Percentiles rank a stretch among this genome's conserved stretches.
Evolutionary conservation across 2,888 invertebrate genomes (phyloP).

Genomic region (Eutolmus rufibarbis): DNA sequence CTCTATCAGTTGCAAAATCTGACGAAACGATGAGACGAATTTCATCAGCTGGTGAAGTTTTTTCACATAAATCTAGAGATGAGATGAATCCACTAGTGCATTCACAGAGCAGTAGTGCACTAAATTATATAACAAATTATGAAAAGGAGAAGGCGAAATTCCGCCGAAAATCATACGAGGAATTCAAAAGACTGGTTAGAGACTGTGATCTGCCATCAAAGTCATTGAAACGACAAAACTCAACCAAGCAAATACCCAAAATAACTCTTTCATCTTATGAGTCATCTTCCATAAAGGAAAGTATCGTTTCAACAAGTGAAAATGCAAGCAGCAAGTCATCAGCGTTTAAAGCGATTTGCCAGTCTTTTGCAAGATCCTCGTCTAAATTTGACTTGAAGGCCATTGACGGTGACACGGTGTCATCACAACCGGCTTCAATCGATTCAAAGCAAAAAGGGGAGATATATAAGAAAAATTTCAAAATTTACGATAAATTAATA

Average conservation of each 20-base stretch:
- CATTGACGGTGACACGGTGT: neutral
- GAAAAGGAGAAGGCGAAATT: constrained; percentile 50
- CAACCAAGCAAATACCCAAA: constrained; percentile 45
- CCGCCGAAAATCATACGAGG: constrained; percentile 61
- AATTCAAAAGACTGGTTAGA: constrained; percentile 61
- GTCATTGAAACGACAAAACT: constrained; percentile 57
- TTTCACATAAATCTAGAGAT: neutral
- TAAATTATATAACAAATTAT: neutral
- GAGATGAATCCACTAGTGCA: neutral
- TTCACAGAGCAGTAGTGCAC: neutral
- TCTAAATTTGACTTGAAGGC: constrained; percentile 31
- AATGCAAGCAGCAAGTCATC: neutral
- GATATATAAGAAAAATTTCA: constrained; percentile 59
- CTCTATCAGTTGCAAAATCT: neutral
- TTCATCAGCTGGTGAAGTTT: neutral
- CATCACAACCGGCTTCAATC: neutral
- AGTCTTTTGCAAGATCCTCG: constrained; percentile 36
- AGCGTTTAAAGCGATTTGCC: constrained; percentile 41
- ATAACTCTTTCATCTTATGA: neutral
- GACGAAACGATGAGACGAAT: neutral
- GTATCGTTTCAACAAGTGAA: neutral
- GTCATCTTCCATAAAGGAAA: neutral
- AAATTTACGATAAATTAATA: constrained; percentile 61
- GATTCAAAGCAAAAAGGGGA: constrained; percentile 44
- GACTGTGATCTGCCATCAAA: constrained; percentile 54